Conservation (phyloP, 2,113 vertebrate genomes). For the Ovibos moschatus region DNA sequence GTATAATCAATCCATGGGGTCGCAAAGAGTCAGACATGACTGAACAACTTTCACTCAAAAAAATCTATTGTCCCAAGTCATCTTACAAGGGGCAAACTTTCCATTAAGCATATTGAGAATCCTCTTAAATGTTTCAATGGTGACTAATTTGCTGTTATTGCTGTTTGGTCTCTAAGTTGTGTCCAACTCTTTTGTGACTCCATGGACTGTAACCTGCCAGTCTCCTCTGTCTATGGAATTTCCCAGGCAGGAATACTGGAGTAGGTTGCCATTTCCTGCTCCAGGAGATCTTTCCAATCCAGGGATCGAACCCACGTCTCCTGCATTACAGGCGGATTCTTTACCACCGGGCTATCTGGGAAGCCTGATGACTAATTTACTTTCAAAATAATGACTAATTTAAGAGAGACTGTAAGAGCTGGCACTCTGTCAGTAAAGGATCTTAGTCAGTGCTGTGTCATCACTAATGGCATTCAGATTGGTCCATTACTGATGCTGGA, state of each 20-base stretch:
- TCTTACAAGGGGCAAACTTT: conserved; percentile 15
- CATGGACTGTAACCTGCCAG: background rate
- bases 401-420: background rate
- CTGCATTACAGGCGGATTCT: background rate
- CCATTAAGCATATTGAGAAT: background rate
- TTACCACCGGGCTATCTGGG: background rate
- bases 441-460: background rate
- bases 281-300: background rate
- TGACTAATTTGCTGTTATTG: background rate
- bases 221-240: background rate
- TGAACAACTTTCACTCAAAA: background rate
- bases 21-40: rapidly evolving
- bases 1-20: background rate
- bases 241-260: background rate
- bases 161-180: background rate
- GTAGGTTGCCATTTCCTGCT: background rate
- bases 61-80: background rate
- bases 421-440: background rate
- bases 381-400: conserved; percentile 16
- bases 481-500: background rate
- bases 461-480: background rate
- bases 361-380: background rate
- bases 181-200: background rate
- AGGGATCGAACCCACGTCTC: background rate
- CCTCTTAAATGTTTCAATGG: background rate